Evolutionary conservation across 2,888 invertebrate species (phyloP).

Genomic region (Lucinisca nassula): DNA sequence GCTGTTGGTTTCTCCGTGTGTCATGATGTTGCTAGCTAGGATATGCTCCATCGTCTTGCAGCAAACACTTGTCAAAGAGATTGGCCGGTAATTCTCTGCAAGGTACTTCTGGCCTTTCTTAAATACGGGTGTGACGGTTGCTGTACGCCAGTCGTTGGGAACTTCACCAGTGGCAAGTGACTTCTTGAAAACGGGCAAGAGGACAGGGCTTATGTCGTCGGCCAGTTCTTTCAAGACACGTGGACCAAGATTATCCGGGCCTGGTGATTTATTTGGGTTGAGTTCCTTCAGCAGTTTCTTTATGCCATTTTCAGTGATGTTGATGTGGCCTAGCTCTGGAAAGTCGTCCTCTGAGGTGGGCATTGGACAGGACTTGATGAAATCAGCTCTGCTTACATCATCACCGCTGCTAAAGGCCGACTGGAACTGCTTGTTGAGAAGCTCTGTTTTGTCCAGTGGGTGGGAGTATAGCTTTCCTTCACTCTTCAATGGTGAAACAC

Average conservation of each 20-base stretch:
- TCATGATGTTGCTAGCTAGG: neutral
- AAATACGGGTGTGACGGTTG: no score
- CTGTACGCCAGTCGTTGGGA: conserved; percentile 11
- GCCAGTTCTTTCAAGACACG: conserved; percentile 9
- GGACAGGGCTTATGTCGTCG: neutral
- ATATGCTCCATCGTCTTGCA: no score
- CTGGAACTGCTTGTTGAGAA: no score
- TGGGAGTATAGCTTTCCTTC: conserved; percentile 27
- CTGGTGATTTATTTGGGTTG: neutral
- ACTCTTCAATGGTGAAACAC: conserved; percentile 11
- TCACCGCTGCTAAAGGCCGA: no score
- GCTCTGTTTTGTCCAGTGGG: no score
- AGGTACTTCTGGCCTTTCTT: neutral
- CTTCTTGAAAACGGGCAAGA: neutral
- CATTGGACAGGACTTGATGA: no score
- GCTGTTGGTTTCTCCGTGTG: neutral
- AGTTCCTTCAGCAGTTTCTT: neutral
- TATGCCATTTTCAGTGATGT: neutral
- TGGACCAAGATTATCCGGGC: neutral
- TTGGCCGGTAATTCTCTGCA: conserved; percentile 15
- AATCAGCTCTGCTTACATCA: no score
- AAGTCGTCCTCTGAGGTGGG: no score
- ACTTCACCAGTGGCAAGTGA: conserved; percentile 10
- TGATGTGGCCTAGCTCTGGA: no score
- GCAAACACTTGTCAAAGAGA: conserved; percentile 9